Evolutionary conservation across 2,113 vertebrate species (phyloP), one percentile per base, ranked within the genome.

Genomic region (Carettochelys insculpta): DNA sequence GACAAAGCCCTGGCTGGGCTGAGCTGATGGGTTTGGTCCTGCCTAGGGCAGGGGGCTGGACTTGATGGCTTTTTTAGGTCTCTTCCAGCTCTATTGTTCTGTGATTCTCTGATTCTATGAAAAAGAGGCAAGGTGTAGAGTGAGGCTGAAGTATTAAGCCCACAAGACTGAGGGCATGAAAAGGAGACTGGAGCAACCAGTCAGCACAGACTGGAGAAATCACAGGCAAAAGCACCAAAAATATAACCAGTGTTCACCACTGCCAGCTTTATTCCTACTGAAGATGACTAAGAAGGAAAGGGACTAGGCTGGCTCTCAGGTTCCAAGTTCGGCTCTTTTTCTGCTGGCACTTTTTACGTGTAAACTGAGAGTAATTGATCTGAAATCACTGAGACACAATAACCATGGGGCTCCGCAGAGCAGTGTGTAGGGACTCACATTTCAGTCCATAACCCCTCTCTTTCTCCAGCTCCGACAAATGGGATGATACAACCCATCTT

Each of bases 401-500:
- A 68, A 38, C 34, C 61, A 5, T 20, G 61, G 19, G n/a, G 61
- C 61, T 68, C 61, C n/a, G 61, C 11, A 9, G 61, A 68, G 61
- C 56, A 34, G 31, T 61, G 34, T 61, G 58, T 38, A 68, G 34
- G 61, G 61, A 68, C 19, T 38, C 61, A n/a, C 34, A 38, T 38
- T 68, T 17, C 34, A 56, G 8, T 38, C 8, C 9, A 9, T 38
- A 38, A 68, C 34, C 19, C 22, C 2, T 1, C 45, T 22, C 22
- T 53, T 12, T 79, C 7, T 54, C 7, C 20, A 25, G 10, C 47
- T 1, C 11, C 24, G 71, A 24, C 68, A 87, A 48, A 10, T 0
- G 1, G 0, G 3, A 3, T 24, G 20, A 43, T n/a, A 68, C 5
- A 25, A 16, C 1, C 2, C 1, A 80, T 11, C 14, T 31, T 82